phyloP scores from a whole-genome alignment of 2,797 vertebrate species.

The Danio kyathit region DNA sequence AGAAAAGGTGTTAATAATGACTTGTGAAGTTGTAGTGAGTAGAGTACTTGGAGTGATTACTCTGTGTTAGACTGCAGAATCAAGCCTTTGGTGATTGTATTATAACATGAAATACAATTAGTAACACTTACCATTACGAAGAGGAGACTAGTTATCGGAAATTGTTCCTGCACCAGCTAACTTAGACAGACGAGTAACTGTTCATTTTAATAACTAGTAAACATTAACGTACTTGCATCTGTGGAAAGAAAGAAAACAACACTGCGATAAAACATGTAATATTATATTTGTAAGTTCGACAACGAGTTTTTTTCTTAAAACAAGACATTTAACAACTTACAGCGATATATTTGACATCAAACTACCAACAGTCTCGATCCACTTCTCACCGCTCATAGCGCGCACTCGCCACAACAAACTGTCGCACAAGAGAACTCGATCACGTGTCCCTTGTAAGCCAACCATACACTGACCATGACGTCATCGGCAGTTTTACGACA shows the following conservation, averaged over 20 bases:
- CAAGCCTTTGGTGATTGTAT: background rate
- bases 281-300: too few species aligned
- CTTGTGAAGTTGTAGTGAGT: background rate
- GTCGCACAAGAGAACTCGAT: background rate
- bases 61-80: background rate
- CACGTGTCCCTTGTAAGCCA: background rate
- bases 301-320: background rate
- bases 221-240: background rate
- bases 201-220: background rate
- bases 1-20: background rate
- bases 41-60: background rate
- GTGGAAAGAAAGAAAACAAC: background rate
- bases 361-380: background rate
- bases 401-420: background rate
- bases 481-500: background rate
- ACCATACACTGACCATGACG: background rate
- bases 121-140: slow-evolving; percentile 17
- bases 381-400: background rate
- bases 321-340: background rate
- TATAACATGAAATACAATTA: background rate
- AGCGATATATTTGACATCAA: background rate
- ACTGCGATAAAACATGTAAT: too few species aligned
- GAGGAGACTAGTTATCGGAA: background rate
- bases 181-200: background rate
- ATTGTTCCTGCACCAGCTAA: background rate